These are phyloP conservation scores for Oscheius myriophilus DNA, from an alignment of 2,888 invertebrate genomes.

Conservation along the genomic window DNA sequence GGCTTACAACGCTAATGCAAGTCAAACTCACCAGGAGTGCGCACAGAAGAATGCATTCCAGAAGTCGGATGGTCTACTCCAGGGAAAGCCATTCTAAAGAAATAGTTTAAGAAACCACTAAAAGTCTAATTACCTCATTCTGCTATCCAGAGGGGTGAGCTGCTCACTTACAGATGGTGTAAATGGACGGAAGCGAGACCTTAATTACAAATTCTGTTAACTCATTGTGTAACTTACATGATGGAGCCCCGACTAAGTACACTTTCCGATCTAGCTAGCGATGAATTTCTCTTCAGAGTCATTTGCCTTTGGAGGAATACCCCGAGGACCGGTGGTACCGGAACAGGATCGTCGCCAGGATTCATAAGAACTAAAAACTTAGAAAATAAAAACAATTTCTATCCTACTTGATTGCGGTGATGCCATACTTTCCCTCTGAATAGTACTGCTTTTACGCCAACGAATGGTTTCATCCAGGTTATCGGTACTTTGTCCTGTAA, in stretches of 20 bases:
- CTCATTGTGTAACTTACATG: not conserved
- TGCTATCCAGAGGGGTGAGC: constrained; percentile 19
- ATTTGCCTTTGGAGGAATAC: constrained; percentile 36
- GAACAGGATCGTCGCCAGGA: constrained; percentile 37
- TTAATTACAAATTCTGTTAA: not conserved
- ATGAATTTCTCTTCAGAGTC: constrained; percentile 32
- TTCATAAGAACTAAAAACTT: not conserved
- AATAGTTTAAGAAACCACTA: not conserved
- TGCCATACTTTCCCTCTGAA: not conserved
- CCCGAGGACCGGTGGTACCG: constrained; percentile 49
- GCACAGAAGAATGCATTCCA: no score
- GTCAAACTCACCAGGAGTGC: not conserved
- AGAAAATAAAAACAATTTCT: not conserved
- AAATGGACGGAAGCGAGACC: not conserved
- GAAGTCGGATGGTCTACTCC: no score
- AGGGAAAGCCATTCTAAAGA: no score
- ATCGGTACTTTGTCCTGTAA: not conserved
- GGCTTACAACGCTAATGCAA: no score
- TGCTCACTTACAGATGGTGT: constrained; percentile 25
- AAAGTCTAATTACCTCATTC: not conserved
- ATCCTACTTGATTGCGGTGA: not conserved
- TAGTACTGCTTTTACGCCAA: not conserved
- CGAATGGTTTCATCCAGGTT: not conserved
- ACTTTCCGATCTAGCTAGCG: constrained; percentile 40
- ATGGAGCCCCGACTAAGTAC: constrained; percentile 29